Evolutionary conservation across 2,113 vertebrate genomes (phyloP), one percentile per base, ranked within the genome.

Genomic region (Apodemus sylvaticus): DNA sequence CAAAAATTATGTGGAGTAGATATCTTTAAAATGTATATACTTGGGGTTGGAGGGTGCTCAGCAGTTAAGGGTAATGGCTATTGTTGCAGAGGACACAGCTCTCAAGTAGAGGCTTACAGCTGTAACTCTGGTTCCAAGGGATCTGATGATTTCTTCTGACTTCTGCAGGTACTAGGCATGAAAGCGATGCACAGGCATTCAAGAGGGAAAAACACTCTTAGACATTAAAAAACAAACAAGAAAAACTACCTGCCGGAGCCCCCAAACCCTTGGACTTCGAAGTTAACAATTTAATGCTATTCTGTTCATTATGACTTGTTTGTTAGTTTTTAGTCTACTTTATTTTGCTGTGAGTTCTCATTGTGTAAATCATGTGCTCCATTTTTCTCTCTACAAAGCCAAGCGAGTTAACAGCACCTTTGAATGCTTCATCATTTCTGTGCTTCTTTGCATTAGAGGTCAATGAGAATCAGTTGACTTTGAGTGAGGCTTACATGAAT

Each of bases 11-110:
- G 79, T 92, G 58, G 66, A 60, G 29, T 48, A 94, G 20, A 16
- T 76, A 22, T 93, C 92, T 91, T 24, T 83, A 93, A 97, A 94
- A 42, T 92, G 22, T 53, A 51, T 85, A 62, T 88, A 79, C 20
- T 34, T 81, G 34, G 51, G 53, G 53, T 24, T 81, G 34, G 78
- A 81, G 51, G 58, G 58, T 58, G 53, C 10, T 58, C 53, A 55
- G 13, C 51, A 58, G 4, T 24, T 81, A n/a, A 58, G 78, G 24
- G 6, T 22, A 20, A n/a, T 81, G 78, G 20, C 53, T 81, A 10
- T 36, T 81, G 10, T 24, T 58, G 5, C 2, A n/a, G 34, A 81
- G 51, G 19, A n/a, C 78, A 19, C 10, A 55, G 34, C 10, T 20
- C 34, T 81, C 51, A 53, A 79, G 39, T 26, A 4, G 36, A 42